Percentiles rank a stretch among this genome's conserved stretches.
Evolutionary conservation across 2,888 invertebrate genomes (phyloP).

Genomic region (Nomada ferruginata): DNA sequence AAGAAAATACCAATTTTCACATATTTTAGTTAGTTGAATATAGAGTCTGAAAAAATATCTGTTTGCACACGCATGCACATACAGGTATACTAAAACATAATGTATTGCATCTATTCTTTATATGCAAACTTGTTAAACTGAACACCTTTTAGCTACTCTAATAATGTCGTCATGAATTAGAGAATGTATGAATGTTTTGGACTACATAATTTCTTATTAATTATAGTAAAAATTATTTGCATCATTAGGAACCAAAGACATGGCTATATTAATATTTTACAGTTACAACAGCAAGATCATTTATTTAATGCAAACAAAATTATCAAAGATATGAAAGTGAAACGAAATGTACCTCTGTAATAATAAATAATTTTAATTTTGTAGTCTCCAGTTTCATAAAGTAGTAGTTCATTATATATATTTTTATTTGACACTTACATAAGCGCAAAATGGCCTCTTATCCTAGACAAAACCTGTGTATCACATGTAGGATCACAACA

Average conservation of each 20-base stretch:
- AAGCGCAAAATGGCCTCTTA: constrained; percentile 70
- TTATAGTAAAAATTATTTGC: too few relatives aligned
- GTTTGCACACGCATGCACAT: background rate
- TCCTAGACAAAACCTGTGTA: constrained; percentile 69
- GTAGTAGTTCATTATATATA: constrained; percentile 29
- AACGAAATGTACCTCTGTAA: background rate
- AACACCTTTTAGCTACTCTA: background rate
- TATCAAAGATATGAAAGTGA: background rate
- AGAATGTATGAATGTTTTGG: background rate
- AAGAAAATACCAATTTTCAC: background rate
- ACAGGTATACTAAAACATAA: too few relatives aligned
- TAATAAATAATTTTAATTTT: constrained; percentile 39
- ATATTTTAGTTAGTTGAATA: background rate
- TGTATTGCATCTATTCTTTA: too few relatives aligned
- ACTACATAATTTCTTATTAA: too few relatives aligned
- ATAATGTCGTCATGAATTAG: background rate
- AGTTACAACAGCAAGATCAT: too few relatives aligned
- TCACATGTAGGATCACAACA: constrained; percentile 83
- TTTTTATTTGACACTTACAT: constrained; percentile 57
- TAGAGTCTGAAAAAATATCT: background rate
- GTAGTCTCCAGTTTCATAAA: constrained; percentile 60
- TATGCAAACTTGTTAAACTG: background rate
- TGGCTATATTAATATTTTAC: too few relatives aligned
- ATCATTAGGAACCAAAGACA: too few relatives aligned
- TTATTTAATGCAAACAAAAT: background rate